Conservation (phyloP, 2,797 vertebrate species). For the Clarias fuscus region DNA sequence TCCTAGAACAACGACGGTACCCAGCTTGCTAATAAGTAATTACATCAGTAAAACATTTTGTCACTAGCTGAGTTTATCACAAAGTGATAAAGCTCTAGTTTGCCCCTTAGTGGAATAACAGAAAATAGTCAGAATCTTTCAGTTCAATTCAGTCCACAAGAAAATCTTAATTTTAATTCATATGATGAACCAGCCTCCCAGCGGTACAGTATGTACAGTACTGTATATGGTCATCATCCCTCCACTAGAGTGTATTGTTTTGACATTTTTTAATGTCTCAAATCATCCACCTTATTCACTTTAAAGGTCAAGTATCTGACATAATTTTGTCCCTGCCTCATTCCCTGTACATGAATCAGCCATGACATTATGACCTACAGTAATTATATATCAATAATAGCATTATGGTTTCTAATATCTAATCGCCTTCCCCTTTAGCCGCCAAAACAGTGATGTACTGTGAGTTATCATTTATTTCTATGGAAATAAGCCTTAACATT, state of each 20-base stretch:
- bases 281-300: neutral
- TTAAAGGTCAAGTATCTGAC: neutral
- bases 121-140: neutral
- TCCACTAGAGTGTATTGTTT: neutral
- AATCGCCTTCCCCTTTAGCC: too few relatives aligned
- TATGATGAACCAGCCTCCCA: neutral
- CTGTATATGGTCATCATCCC: neutral
- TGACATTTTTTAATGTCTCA: neutral
- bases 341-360: neutral
- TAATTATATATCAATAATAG: too few relatives aligned
- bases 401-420: too few relatives aligned
- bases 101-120: neutral
- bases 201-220: too few relatives aligned
- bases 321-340: neutral
- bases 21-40: neutral
- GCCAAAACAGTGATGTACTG: too few relatives aligned
- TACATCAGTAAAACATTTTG: neutral
- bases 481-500: too few relatives aligned
- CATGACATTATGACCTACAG: too few relatives aligned
- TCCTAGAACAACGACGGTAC: neutral
- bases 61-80: neutral
- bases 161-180: neutral
- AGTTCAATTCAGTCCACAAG: neutral
- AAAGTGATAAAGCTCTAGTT: too few relatives aligned
- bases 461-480: too few relatives aligned